Base-by-base conservation (phyloP, 1,140 invertebrate genomes). In the Tyrophagus putrescentiae region DNA sequence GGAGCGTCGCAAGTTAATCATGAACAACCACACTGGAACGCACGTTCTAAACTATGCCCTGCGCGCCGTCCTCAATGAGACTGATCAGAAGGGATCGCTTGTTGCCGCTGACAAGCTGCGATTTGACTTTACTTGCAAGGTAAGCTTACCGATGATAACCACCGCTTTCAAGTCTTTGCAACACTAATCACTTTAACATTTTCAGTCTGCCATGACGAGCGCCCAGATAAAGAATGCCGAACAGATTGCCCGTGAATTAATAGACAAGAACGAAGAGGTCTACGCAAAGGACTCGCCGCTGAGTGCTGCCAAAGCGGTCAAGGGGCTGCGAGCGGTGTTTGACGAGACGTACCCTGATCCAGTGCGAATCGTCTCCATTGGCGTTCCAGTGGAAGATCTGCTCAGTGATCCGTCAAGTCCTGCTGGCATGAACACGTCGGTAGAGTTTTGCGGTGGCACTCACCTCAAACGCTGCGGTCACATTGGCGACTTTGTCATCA, bases 401-500 rank as follows among this genome's bases (percentile, higher is more conserved):
- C 82, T 94, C 68, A 76, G 77, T 48, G 82, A 98, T 76, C 94
- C 94, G 1, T 78, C 83, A 34, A 79, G 82, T 27, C 76, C 80
- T 16, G 79, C 76, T 42, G 93, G 84, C 4, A 77, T 79, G 45
- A 73, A 82, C 50, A 96, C 92, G 1, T 96, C 94, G 25, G 86
- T 99, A n/a, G 96, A 99, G 76, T 98, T 99, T 76, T 99, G 96
- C 76, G 96, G 96, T 63, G 96, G 96, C 68, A 98, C 95, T 27
- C 67, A 68, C 62, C 56, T 68, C 11, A 57, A 60, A 29, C 59
- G 66, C 45, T 63, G 63, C 39, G 67, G 67, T 13, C 67, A 68
- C 62, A 61, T 68, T 32, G 67, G 88, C 50, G 82, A 91, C 66
- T 92, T 98, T 76, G 84, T 96, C 0, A 97, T 99, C 68, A 79